Base-by-base conservation (phyloP, 2,888 invertebrate species). In the Flexamia atlantica region DNA sequence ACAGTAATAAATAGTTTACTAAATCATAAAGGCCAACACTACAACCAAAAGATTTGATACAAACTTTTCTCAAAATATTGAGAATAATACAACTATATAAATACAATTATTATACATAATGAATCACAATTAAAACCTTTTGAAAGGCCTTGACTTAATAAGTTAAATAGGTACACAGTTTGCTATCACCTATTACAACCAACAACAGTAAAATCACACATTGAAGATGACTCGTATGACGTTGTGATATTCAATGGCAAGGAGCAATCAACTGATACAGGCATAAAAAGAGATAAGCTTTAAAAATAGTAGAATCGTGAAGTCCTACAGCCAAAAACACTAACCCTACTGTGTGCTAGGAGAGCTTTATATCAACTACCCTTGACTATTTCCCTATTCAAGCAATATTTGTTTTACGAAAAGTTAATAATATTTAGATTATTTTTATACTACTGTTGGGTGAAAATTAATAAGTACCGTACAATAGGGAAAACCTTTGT, bases 141-240 rank as follows among this genome's bases (percentile, higher is more conserved):
- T 17, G 68, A 23, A 23, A 72, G 23, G 40, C 25, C 36, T 12
- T 72, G 32, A 72, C 72, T 40, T 23, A 72, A 40, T 72, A 72
- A 42, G 72, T 30, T n/a, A 32, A 72, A 72, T 72, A n/a, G n/a
- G n/a, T n/a, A 72, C n/a, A 72, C 12, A 72, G 40, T 40, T 72
- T 72, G 20, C 40, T 40, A 72, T 72, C 36, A 36, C 36, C 30
- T 64, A 25, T 28, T 64, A 64, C 64, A 64, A 64, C 64, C 64
- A 28, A 64, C 60, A 60, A 60, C 64, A 28, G 28, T 64, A 30
- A 64, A 57, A 57, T 23, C 17, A 23, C 57, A 20, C 12, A 23
- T 7, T 12, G 3, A 57, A 57, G 23, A 57, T 57, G 57, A 46
- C 46, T 46, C 9, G 46, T 46, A 3, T 12, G 17, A 46, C 12